Evolutionary conservation across 1,140 invertebrate species (phyloP).

Genomic region (Drosophila mauritiana): DNA sequence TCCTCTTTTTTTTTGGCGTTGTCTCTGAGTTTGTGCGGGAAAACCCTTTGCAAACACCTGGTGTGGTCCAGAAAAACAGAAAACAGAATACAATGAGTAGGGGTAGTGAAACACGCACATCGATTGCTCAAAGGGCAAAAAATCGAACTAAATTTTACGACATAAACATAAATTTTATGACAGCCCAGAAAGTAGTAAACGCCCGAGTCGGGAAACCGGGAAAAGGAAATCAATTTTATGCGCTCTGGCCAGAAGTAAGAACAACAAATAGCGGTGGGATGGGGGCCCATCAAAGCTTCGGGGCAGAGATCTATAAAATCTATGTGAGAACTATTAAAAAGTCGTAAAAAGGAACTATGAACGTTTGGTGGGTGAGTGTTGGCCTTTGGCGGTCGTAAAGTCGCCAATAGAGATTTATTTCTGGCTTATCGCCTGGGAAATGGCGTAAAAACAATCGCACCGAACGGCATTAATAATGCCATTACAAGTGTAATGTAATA

Average conservation of each 20-base stretch:
- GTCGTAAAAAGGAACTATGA: conserved; percentile 67
- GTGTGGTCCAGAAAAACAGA: conserved; percentile 29
- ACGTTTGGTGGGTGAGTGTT: conserved; percentile 48
- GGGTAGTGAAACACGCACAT: conserved; percentile 20
- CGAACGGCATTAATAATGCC: conserved; percentile 72
- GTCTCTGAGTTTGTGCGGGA: conserved; percentile 7
- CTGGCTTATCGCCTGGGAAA: conserved; percentile 53
- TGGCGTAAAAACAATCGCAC: conserved; percentile 51
- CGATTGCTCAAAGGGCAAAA: conserved; percentile 47
- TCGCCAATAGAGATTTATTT: conserved; percentile 61
- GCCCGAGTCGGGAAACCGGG: conserved; percentile 22
- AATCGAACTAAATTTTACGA: conserved; percentile 82
- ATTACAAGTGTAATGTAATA: conserved; percentile 82
- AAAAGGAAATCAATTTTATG: conserved; percentile 84
- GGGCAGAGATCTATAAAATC: conserved; percentile 76
- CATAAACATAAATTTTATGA: conserved; percentile 84
- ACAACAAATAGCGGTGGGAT: conserved; percentile 32
- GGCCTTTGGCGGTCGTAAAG: conserved; percentile 77
- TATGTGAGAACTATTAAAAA: conserved; percentile 85
- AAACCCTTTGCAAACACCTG: conserved; percentile 55
- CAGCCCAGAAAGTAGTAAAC: conserved; percentile 55
- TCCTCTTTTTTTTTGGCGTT: conserved; percentile 5
- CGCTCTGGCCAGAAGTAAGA: conserved; percentile 69
- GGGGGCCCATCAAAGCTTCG: conserved; percentile 57
- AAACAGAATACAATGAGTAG: neutral